Percentiles rank a stretch among this genome's conserved stretches.
phyloP scores from a whole-genome alignment of 2,888 invertebrate species.

The Zygaena filipendulae region DNA sequence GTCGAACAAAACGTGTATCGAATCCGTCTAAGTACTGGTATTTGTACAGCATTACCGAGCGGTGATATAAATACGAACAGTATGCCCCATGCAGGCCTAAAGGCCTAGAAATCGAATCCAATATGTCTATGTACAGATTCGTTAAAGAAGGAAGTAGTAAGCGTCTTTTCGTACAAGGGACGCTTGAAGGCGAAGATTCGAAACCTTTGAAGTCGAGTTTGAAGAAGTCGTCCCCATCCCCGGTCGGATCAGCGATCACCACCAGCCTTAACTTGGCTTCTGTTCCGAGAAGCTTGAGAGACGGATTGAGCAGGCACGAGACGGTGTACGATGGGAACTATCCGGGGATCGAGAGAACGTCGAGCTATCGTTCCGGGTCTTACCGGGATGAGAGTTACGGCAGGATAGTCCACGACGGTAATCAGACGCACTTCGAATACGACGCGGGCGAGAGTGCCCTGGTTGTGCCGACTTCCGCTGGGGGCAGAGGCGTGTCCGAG shows the following conservation, averaged over 20 bases:
- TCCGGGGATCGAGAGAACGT: constrained; percentile 51
- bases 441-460: constrained; percentile 48
- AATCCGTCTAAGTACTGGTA: no score
- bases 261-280: constrained; percentile 69
- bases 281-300: constrained; percentile 64
- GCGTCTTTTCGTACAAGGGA: constrained; percentile 82
- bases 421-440: constrained; percentile 63
- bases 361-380: constrained; percentile 49
- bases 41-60: not conserved
- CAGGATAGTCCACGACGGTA: constrained; percentile 54
- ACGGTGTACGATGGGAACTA: constrained; percentile 62
- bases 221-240: constrained; percentile 54
- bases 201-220: constrained; percentile 63
- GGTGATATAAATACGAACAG: constrained; percentile 22
- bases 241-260: constrained; percentile 71
- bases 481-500: constrained; percentile 58
- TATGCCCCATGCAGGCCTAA: constrained; percentile 40
- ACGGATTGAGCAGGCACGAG: constrained; percentile 58
- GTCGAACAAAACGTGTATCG: constrained; percentile 35
- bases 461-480: constrained; percentile 51
- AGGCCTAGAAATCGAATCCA: constrained; percentile 29
- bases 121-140: constrained; percentile 83
- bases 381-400: constrained; percentile 56
- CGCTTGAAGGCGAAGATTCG: constrained; percentile 71
- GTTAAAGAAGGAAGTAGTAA: constrained; percentile 74